Evolutionary conservation across 2,113 vertebrate genomes (phyloP), one percentile per base, ranked within the genome.

Genomic region (Isurus oxyrinchus): DNA sequence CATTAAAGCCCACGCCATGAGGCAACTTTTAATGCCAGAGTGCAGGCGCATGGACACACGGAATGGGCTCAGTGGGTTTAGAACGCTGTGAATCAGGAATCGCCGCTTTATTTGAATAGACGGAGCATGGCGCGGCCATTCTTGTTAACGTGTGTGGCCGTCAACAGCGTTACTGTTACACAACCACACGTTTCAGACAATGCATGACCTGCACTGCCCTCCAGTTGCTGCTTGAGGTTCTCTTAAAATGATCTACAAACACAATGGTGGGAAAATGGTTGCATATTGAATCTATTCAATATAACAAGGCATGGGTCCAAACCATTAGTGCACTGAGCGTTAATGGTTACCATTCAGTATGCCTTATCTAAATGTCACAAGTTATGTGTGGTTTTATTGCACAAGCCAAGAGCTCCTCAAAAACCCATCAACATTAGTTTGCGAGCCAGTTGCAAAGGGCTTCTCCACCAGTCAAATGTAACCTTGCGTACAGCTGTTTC

Each of bases 291-390:
- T 94, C 90, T 63, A 63, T 94, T 94, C 59, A 94, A 63, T 23
- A 63, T 23, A 40, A 19, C 16, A 61, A 19, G 90, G 90, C 90
- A 63, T 3, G 90, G 35, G 35, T 61, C 90, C 90, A 94, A 94
- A 61, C 90, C 90, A 94, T 63, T n/a, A 63, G 35, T 63, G 57
- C 57, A 93, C 59, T 49, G 5, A 94, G 19, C 57, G 40, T 63
- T 94, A 40, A 63, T 94, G 90, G 59, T 94, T 63, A 94, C 90
- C 90, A 94, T 63, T 40, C 5, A 94, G 31, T 40, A 35, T 23
- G 59, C 61, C 90, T 94, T 94, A 94, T 94, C 90, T 94, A 94
- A 94, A 94, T 94, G 88, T 93, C 88, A 93, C 88, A 93, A 61
- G 55, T 57, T 59, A 93, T n/a, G 90, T 94, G 90, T 40, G 59